phyloP scores from a whole-genome alignment of 2,113 vertebrate species.

The Amazona vittata region DNA sequence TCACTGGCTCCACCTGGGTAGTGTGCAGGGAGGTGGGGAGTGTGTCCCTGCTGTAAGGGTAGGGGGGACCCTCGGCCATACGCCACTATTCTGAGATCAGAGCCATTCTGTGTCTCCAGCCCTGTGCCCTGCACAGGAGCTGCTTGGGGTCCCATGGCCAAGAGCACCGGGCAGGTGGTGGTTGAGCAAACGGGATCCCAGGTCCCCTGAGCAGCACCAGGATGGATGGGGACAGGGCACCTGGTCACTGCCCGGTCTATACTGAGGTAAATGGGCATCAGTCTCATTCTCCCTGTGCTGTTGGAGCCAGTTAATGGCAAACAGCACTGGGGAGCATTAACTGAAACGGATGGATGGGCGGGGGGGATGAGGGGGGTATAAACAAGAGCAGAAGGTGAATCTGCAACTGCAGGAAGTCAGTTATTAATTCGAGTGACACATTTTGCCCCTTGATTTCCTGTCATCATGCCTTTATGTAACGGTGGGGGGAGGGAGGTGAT shows the following conservation, averaged over 20 bases:
- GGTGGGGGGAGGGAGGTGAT: background rate
- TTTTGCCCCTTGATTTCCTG: conserved; percentile 70
- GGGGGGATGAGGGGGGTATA: background rate
- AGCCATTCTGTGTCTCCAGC: background rate
- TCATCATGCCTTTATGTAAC: background rate
- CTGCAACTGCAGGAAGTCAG: conserved; percentile 73
- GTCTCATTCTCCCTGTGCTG: background rate
- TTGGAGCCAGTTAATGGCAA: conserved; percentile 33
- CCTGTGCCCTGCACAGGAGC: background rate
- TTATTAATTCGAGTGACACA: conserved; percentile 60
- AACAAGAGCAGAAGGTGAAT: conserved; percentile 37
- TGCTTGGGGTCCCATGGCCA: background rate
- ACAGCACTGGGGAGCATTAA: background rate
- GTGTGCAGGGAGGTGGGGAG: background rate
- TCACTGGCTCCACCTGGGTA: accelerated
- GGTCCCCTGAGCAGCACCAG: accelerated
- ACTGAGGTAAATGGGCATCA: background rate
- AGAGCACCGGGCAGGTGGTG: accelerated
- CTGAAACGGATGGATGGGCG: background rate
- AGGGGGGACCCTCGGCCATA: background rate
- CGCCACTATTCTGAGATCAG: accelerated
- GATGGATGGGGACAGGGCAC: background rate
- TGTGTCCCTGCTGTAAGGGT: background rate
- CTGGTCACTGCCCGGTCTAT: background rate
- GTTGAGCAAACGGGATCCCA: background rate